phyloP scores from a whole-genome alignment of 92 coral and sea anemone genomes.

The Palythoa heliodiscus region DNA sequence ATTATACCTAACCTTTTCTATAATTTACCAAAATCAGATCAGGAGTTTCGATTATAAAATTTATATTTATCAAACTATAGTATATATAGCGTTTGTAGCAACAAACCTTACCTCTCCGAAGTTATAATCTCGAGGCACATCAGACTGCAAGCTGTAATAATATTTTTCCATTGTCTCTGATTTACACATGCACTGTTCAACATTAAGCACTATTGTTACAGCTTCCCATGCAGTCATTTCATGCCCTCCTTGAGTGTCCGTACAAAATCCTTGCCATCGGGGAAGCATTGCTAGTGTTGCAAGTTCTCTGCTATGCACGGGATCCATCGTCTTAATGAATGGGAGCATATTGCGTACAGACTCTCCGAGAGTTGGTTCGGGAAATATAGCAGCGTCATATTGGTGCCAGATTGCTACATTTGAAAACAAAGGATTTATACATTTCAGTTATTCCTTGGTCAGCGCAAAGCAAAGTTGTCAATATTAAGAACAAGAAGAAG shows the following conservation, averaged over 20 bases:
- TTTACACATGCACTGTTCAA: constrained; percentile 13
- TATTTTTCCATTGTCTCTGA: neutral
- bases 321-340: constrained; percentile 9
- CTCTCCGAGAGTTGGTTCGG: neutral
- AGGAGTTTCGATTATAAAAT: too few species aligned
- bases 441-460: neutral
- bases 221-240: constrained; percentile 33
- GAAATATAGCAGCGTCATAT: constrained; percentile 40
- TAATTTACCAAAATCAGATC: too few species aligned
- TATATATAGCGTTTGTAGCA: too few species aligned
- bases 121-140: neutral
- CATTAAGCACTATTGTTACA: neutral
- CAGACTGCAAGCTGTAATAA: neutral
- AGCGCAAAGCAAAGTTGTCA: too few species aligned
- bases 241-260: constrained; percentile 4
- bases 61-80: too few species aligned
- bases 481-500: too few species aligned
- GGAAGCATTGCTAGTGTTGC: constrained; percentile 27
- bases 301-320: constrained; percentile 12
- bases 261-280: constrained; percentile 38
- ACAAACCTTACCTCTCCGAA: neutral
- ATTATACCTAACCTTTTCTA: too few species aligned
- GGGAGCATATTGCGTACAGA: neutral
- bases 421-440: too few species aligned
- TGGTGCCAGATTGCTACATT: constrained; percentile 12